These are phyloP conservation scores for Stigmatopora nigra DNA, from an alignment of 2,113 vertebrate genomes.

Conservation along the genomic window DNA sequence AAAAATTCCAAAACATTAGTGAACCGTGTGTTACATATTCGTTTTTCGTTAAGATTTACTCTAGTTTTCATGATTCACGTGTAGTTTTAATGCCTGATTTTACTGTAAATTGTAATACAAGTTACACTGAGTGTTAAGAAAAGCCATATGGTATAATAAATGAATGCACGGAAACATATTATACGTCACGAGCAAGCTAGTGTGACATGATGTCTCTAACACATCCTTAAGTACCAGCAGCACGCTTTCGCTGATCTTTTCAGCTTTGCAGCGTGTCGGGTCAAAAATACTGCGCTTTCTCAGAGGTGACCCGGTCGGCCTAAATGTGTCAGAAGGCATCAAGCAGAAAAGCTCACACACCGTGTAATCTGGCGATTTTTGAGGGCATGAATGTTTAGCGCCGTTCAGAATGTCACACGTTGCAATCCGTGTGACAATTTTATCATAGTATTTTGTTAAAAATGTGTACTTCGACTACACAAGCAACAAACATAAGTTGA, in stretches of 20 bases:
- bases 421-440: constrained; percentile 6
- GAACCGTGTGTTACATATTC: too few relatives aligned
- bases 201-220: background rate
- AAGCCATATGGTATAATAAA: background rate
- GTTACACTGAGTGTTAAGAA: background rate
- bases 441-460: background rate
- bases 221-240: background rate
- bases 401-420: constrained; percentile 9
- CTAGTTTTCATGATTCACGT: too few relatives aligned
- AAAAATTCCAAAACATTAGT: too few relatives aligned
- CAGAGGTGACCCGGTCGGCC: constrained; percentile 5
- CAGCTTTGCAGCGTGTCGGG: background rate
- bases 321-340: constrained; percentile 8
- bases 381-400: constrained; percentile 10
- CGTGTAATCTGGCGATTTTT: constrained; percentile 9
- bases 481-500: background rate
- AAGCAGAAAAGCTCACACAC: constrained; percentile 2
- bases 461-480: background rate
- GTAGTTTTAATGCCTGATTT: too few relatives aligned
- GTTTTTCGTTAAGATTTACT: too few relatives aligned
- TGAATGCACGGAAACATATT: background rate
- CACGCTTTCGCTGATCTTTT: background rate
- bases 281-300: constrained; percentile 3
- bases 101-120: too few relatives aligned
- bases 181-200: background rate